Percentiles rank a stretch among this genome's conserved stretches.
phyloP scores from a whole-genome alignment of 2,888 invertebrate genomes.

The Hesperia comma region DNA sequence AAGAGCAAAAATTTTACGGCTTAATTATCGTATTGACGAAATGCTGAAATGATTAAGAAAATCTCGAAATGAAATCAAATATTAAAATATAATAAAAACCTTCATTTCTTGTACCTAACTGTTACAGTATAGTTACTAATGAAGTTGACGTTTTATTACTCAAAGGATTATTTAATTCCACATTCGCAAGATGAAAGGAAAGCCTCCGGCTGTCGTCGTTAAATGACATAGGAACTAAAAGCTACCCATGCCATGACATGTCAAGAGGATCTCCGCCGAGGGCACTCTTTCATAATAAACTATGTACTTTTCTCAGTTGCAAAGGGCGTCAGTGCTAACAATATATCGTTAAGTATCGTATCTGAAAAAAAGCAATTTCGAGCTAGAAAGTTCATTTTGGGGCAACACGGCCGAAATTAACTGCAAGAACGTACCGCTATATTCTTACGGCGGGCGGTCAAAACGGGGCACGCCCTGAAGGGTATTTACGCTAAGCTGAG shows the following conservation, averaged over 20 bases:
- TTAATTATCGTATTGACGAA: no score
- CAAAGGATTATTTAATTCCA: conserved; percentile 6
- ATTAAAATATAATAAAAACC: no score
- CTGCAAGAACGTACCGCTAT: background rate
- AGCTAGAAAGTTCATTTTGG: background rate
- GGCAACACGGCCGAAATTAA: conserved; percentile 11
- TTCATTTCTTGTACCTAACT: no score
- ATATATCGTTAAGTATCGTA: background rate
- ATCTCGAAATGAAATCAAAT: no score
- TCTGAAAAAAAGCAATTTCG: background rate
- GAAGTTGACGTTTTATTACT: no score
- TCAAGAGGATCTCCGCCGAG: conserved; percentile 4
- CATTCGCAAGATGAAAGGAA: conserved; percentile 9
- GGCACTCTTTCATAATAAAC: conserved; percentile 1
- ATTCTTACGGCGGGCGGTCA: conserved; percentile 12
- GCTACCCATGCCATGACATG: conserved; percentile 1
- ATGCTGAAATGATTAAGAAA: no score
- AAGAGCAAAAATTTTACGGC: no score
- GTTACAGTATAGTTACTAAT: no score
- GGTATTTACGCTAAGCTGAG: conserved; percentile 36
- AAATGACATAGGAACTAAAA: conserved; percentile 11
- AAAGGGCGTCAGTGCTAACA: background rate
- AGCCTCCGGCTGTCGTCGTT: conserved; percentile 16
- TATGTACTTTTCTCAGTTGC: background rate
- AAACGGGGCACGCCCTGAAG: conserved; percentile 28